Evolutionary conservation across 2,888 invertebrate genomes (phyloP), one percentile per base, ranked within the genome.

Genomic region (Troilus luridus): DNA sequence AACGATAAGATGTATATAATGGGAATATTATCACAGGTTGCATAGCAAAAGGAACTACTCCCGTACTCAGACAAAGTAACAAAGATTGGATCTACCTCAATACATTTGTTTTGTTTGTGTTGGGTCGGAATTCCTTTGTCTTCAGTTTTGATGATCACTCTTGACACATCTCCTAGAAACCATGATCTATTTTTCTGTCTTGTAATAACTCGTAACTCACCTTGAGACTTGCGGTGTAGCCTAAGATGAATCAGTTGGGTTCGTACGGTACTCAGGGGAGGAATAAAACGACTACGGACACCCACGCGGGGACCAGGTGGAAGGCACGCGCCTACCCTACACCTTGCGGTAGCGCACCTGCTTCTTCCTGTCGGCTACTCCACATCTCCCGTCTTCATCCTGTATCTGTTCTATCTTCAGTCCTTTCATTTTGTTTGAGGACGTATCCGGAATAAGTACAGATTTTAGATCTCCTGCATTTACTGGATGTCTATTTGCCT

Each of bases 311-410:
- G 11, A n/a, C 56, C 85, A 85, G 85, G 41, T 85, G 85, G 85
- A n/a, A n/a, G 85, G 85, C 85, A 85, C 85, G 85, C 85, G 85
- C 85, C 85, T 54, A 19, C 11, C 41, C 81, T 56, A 14, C 85
- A 85, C 85, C 85, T 85, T 85, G 85, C 56, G 56, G 56, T 56
- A 58, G 54, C 54, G 56, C 85, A 85, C 85, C 85, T 85, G 85
- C 85, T 56, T 9, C 56, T 77, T 41, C 72, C 72, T 77, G 17
- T 19, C 72, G 8, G 72, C 72, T 77, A 77, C 72, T 77, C 72
- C 27, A 77, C 72, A 77, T 27, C 72, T 67, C 24, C 24, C 67
- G 24, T 81, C 81, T 81, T 8, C 81, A n/a, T 56, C 14, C 85
- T 85, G 14, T 54, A 54, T 56, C n/a, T 21, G 56, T 56, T 11